A percentile compares a stretch with the other conserved stretches of the same genome.
phyloP scores from a whole-genome alignment of 2,888 invertebrate genomes.

The Limenitis arthemis region DNA sequence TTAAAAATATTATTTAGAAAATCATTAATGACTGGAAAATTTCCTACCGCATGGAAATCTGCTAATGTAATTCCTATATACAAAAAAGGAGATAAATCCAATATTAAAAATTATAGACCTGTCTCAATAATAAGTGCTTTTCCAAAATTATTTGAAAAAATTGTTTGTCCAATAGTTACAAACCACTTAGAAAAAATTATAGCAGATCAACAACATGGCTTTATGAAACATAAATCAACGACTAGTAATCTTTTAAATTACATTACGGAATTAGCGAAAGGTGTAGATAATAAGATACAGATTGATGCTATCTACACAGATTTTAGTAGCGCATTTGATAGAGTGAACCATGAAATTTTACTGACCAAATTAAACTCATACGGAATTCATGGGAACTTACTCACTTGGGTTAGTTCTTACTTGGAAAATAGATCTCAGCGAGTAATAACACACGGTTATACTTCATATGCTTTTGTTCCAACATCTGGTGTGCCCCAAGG shows the following conservation, averaged over 20 bases:
- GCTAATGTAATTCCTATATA: slow-evolving; percentile 3
- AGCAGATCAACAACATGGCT: background rate
- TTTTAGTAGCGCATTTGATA: slow-evolving; percentile 20
- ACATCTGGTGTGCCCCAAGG: slow-evolving; percentile 2
- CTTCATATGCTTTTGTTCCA: background rate
- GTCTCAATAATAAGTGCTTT: background rate
- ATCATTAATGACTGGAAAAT: background rate
- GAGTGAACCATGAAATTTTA: slow-evolving; percentile 15
- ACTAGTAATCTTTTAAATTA: slow-evolving; percentile 1
- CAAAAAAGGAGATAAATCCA: background rate
- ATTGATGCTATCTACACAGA: slow-evolving; percentile 20
- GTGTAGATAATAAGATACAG: slow-evolving; percentile 5
- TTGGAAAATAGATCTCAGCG: slow-evolving; percentile 6
- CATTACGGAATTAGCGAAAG: background rate
- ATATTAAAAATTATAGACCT: background rate
- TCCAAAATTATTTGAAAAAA: background rate
- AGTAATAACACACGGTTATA: slow-evolving; percentile 4
- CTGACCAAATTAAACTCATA: slow-evolving; percentile 2
- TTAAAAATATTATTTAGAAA: background rate
- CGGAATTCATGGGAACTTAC: slow-evolving; percentile 9
- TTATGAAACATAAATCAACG: background rate
- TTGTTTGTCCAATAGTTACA: background rate
- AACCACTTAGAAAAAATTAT: background rate
- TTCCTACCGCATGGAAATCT: slow-evolving; percentile 3
- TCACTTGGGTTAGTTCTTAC: slow-evolving; percentile 13